phyloP scores from a whole-genome alignment of 37 sponge, comb jelly and placozoan species.

The Corticium candelabrum region DNA sequence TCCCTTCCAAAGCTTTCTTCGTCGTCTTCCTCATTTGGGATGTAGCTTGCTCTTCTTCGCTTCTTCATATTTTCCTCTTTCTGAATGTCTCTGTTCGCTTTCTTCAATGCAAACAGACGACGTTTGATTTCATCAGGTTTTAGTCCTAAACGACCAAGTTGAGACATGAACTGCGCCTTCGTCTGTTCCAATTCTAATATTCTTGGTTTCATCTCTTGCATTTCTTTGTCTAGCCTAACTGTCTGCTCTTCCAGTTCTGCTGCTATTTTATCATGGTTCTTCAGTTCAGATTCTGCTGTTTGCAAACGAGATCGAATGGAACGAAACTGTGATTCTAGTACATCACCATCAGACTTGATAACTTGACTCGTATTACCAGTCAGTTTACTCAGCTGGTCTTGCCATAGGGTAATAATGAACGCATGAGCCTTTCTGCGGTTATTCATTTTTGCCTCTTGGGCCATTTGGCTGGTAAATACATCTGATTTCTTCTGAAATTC shows the following conservation, averaged over 20 bases:
- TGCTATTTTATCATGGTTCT: not conserved
- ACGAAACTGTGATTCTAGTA: not conserved
- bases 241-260: not conserved
- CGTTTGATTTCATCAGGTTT: not conserved
- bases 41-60: not conserved
- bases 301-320: not conserved
- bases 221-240: not conserved
- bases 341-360: not conserved
- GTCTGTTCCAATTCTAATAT: not conserved
- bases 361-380: not conserved
- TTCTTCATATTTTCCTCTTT: not conserved
- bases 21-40: not conserved
- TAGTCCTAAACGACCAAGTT: not conserved
- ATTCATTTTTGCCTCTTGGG: not conserved
- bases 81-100: not conserved
- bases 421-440: not conserved
- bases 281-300: not conserved
- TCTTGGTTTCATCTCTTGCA: not conserved
- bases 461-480: not conserved
- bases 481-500: not conserved
- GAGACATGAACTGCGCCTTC: not conserved
- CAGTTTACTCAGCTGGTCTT: not conserved
- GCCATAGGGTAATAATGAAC: not conserved
- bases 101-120: not conserved
- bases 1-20: not conserved